These are phyloP conservation scores for Odocoileus hemionus DNA, from an alignment of 2,113 vertebrate species.

Conservation along the genomic window DNA sequence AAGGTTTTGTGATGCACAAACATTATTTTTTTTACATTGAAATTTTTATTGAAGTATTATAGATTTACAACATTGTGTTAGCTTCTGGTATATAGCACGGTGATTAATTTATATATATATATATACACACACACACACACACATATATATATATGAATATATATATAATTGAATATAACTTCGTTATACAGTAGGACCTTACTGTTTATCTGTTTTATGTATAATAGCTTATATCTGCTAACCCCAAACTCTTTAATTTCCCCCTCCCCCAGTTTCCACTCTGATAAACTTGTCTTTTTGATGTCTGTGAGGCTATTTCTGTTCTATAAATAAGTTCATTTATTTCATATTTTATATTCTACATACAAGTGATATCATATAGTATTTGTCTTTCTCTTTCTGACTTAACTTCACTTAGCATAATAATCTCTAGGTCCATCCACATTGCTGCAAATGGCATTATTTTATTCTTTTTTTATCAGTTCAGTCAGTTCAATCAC, in stretches of 20 bases:
- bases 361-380: background rate
- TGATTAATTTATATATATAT: too few relatives aligned
- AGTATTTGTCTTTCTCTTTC: background rate
- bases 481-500: background rate
- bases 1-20: background rate
- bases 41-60: background rate
- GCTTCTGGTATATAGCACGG: background rate
- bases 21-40: background rate
- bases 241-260: background rate
- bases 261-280: background rate
- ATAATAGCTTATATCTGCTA: background rate
- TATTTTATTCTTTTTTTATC: background rate
- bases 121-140: too few relatives aligned
- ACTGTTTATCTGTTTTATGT: background rate
- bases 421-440: background rate
- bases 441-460: background rate
- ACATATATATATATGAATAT: too few relatives aligned
- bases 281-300: background rate
- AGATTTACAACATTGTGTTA: background rate
- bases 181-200: background rate
- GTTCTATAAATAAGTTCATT: background rate
- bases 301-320: background rate
- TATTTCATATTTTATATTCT: background rate
- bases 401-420: background rate
- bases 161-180: background rate